Conservation (phyloP, 2,113 vertebrate genomes). For the Aptenodytes forsteri region DNA sequence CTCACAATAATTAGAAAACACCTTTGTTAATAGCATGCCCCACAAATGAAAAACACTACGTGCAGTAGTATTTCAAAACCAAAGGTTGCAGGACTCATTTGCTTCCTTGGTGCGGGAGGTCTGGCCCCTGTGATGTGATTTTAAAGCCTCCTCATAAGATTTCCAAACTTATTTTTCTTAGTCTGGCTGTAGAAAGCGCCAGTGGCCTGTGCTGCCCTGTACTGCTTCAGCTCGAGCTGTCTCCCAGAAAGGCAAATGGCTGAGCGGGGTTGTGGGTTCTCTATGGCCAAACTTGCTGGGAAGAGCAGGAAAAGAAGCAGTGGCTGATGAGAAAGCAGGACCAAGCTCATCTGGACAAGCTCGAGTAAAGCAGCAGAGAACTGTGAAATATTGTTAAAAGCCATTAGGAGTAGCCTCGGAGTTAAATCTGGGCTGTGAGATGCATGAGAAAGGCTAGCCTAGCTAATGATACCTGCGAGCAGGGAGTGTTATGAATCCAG, state of each 20-base stretch:
- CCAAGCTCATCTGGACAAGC: not conserved
- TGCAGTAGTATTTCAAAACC: not conserved
- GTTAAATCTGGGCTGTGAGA: not conserved
- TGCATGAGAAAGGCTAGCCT: not conserved
- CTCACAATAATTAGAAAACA: not conserved
- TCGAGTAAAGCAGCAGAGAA: not conserved
- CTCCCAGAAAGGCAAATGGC: not conserved
- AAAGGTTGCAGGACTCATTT: not conserved
- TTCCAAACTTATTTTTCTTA: not conserved
- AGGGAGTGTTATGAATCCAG: not conserved
- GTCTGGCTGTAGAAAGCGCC: not conserved
- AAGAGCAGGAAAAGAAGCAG: not conserved
- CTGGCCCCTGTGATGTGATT: not conserved
- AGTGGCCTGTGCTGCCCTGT: not conserved
- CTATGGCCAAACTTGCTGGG: not conserved
- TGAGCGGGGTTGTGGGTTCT: not conserved
- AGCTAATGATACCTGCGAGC: not conserved
- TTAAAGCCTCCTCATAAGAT: not conserved
- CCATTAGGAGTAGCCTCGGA: not conserved
- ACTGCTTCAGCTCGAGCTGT: not conserved
- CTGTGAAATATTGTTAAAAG: not conserved
- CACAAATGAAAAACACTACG: rapidly evolving
- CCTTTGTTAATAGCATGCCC: not conserved
- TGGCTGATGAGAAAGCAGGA: not conserved
- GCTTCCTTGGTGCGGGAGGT: rapidly evolving